Evolutionary conservation across 2,888 invertebrate species (phyloP).

Genomic region (Stenchaetothrips biformis): DNA sequence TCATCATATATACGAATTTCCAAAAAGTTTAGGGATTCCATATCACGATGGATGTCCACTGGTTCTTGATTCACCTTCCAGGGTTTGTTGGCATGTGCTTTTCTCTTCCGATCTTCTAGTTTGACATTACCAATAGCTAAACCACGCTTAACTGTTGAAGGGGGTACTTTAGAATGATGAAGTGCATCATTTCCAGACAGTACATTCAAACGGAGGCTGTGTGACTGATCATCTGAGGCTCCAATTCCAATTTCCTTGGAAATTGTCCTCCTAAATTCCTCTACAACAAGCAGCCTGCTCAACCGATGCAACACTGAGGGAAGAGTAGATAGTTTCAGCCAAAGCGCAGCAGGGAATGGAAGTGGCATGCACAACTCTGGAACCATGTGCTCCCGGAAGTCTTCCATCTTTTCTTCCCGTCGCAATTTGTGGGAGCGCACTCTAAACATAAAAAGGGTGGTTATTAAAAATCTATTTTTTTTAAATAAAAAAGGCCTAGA

Average conservation of each 20-base stretch:
- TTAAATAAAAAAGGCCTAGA: too few relatives aligned
- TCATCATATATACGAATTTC: constrained; percentile 7
- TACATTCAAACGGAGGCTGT: background rate
- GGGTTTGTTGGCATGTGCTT: background rate
- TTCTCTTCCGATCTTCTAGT: background rate
- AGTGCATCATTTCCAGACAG: background rate
- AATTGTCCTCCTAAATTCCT: background rate
- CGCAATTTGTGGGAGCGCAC: background rate
- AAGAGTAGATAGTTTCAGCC: background rate
- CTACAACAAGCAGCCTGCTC: background rate
- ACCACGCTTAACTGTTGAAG: background rate
- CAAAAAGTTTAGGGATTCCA: background rate
- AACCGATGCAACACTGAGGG: background rate
- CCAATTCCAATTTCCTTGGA: background rate
- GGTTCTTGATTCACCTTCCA: background rate
- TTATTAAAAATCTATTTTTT: background rate
- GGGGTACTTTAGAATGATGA: background rate
- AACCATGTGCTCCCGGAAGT: background rate
- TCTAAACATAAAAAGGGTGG: background rate
- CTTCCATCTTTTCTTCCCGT: constrained; percentile 7
- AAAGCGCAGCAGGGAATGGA: background rate
- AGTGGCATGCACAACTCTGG: background rate
- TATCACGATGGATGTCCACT: background rate
- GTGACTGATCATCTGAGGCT: background rate
- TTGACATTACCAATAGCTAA: constrained; percentile 6